A percentile compares a stretch with the other conserved stretches of the same genome.
phyloP scores from a whole-genome alignment of 2,888 invertebrate genomes.

The Melolontha melolontha region DNA sequence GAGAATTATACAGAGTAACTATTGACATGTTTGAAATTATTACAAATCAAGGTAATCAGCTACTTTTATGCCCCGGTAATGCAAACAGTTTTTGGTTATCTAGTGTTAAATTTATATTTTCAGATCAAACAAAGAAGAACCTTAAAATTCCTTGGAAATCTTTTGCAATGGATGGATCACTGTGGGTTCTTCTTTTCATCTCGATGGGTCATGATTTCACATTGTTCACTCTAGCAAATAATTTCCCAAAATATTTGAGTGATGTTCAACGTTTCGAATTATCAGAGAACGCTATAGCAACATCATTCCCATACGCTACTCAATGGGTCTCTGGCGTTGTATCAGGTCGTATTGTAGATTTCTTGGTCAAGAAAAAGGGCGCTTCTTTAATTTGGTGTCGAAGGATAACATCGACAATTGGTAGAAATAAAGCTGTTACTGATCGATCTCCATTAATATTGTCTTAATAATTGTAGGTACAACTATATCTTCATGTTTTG shows the following conservation, averaged over 20 bases:
- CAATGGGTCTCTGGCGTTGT: slow-evolving; percentile 76
- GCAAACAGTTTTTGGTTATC: too few species aligned
- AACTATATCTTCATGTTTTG: too few species aligned
- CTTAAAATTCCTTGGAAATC: slow-evolving; percentile 76
- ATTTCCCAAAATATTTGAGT: slow-evolving; percentile 76
- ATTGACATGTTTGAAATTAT: too few species aligned
- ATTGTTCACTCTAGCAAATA: slow-evolving; percentile 78
- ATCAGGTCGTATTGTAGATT: slow-evolving; percentile 78
- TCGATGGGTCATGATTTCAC: slow-evolving; percentile 81
- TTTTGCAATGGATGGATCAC: slow-evolving; percentile 77
- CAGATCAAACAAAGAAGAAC: background rate
- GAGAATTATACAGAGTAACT: too few species aligned
- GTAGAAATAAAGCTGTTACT: slow-evolving; percentile 63
- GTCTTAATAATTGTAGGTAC: too few species aligned
- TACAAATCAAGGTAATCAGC: too few species aligned
- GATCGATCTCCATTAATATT: too few species aligned
- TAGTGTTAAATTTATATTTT: too few species aligned
- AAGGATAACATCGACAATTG: slow-evolving; percentile 75
- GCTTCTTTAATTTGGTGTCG: slow-evolving; percentile 71
- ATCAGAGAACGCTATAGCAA: slow-evolving; percentile 72
- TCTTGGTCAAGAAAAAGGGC: slow-evolving; percentile 69
- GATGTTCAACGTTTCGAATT: slow-evolving; percentile 76
- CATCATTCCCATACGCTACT: slow-evolving; percentile 74
- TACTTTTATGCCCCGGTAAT: too few species aligned
- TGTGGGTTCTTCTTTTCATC: slow-evolving; percentile 80